A percentile compares a stretch with the other conserved stretches of the same genome.
Conservation (phyloP, 2,888 invertebrate species). For the Apamea sordens region DNA sequence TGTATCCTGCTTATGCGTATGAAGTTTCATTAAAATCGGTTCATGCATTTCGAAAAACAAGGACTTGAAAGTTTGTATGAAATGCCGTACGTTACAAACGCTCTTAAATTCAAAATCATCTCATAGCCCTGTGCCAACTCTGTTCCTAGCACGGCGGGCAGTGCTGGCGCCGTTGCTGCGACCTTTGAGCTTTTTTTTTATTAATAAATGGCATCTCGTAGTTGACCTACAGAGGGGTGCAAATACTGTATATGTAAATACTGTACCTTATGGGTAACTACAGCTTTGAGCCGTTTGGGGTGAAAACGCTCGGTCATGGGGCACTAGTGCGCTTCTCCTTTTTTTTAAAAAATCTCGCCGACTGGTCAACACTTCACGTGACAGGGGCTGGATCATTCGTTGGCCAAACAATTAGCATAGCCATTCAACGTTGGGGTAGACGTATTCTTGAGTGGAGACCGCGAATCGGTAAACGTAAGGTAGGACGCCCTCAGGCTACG, state of each 20-base stretch:
- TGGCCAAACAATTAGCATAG: background rate
- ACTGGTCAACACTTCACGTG: background rate
- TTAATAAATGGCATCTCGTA: too few species aligned
- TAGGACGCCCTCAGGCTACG: too few species aligned
- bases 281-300: background rate
- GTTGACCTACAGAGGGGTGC: too few species aligned
- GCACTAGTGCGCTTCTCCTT: background rate
- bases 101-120: background rate
- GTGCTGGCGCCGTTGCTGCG: background rate
- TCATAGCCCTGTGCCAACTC: background rate
- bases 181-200: too few species aligned
- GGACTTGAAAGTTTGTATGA: too few species aligned
- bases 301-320: background rate
- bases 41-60: too few species aligned
- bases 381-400: background rate
- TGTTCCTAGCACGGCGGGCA: background rate
- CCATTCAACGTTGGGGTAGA: background rate
- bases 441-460: too few species aligned
- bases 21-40: too few species aligned
- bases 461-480: too few species aligned
- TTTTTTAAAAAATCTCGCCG: background rate
- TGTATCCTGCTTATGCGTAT: too few species aligned
- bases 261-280: background rate
- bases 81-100: too few species aligned
- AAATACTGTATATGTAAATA: too few species aligned